These are phyloP conservation scores for Halesus radiatus DNA, from an alignment of 1,140 invertebrate genomes.

Conservation along the genomic window DNA sequence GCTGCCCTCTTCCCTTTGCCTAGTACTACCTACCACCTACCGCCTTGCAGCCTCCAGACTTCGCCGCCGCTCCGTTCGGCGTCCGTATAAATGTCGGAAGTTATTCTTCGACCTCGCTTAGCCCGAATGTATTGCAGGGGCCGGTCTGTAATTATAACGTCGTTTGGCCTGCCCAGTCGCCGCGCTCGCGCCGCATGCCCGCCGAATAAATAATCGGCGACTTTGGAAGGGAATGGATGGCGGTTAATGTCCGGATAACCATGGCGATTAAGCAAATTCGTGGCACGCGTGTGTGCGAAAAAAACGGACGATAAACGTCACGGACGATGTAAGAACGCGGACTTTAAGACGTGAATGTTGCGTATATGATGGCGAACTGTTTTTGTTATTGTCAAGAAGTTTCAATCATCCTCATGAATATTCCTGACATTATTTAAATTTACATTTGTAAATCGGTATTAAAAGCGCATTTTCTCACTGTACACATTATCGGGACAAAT, in stretches of 20 bases:
- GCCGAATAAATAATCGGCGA: slow-evolving; percentile 32
- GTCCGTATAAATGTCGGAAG: slow-evolving; percentile 40
- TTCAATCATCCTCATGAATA: too few relatives aligned
- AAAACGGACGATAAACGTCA: not conserved
- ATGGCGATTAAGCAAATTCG: slow-evolving; percentile 29
- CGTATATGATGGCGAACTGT: too few relatives aligned
- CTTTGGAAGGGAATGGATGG: slow-evolving; percentile 20
- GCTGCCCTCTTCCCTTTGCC: too few relatives aligned
- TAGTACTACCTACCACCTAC: not conserved
- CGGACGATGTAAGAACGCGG: too few relatives aligned
- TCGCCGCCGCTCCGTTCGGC: not conserved
- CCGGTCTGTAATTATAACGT: slow-evolving; percentile 44
- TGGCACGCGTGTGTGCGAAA: not conserved
- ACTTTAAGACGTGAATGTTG: not conserved
- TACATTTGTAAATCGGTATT: too few relatives aligned
- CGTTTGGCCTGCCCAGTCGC: slow-evolving; percentile 20
- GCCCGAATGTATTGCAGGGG: slow-evolving; percentile 39
- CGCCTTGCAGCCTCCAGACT: not conserved
- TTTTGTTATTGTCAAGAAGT: too few relatives aligned
- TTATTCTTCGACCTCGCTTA: slow-evolving; percentile 43
- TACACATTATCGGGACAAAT: too few relatives aligned
- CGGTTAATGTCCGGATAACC: slow-evolving; percentile 27
- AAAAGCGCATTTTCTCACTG: too few relatives aligned
- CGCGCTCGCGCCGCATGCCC: not conserved
- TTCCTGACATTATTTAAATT: too few relatives aligned